Evolutionary conservation across 1,140 invertebrate genomes (phyloP), one percentile per base, ranked within the genome.

Genomic region (Heliconius hermathena): DNA sequence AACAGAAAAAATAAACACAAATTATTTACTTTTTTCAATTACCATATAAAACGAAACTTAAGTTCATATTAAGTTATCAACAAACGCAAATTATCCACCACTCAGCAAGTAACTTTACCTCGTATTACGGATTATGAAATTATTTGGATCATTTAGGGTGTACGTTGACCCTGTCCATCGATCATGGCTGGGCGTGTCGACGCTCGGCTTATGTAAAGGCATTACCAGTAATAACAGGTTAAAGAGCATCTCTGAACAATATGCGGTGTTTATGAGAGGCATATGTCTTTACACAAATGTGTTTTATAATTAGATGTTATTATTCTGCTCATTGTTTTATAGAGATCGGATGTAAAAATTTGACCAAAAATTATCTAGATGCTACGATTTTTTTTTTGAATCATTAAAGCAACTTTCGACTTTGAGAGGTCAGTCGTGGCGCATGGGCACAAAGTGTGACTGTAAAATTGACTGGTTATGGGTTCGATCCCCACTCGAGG

Each of bases 201-300:
- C 74, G 80, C 82, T 83, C 84, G 76, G 72, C 83, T 83, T 83
- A 88, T 88, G 86, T 88, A 84, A 85, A 88, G 84, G 85, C 82
- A 89, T 87, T 89, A 82, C 84, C 80, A 78, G 84, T 88, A 90
- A 91, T 90, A 88, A 90, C 87, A 89, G 89, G 90, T 88, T 88
- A 80, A 84, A 83, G 82, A 77, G 82, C 76, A 83, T 85, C 80
- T 82, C 81, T 46, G 79, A 85, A 89, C 86, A 86, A 89, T 89
- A 89, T 84, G 82, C 82, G 70, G 81, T 81, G 73, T 83, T 83
- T 83, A 83, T 81, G 80, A 81, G 66, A 79, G 77, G 80, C 79
- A 78, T 81, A 60, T 77, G 71, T 79, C 73, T 75, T 74, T 72
- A 70, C 74, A 79, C 73, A 81, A 81, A 74, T 73, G 72, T 80